phyloP scores from a whole-genome alignment of 2,113 vertebrate genomes.

The Sminthopsis crassicaudata region DNA sequence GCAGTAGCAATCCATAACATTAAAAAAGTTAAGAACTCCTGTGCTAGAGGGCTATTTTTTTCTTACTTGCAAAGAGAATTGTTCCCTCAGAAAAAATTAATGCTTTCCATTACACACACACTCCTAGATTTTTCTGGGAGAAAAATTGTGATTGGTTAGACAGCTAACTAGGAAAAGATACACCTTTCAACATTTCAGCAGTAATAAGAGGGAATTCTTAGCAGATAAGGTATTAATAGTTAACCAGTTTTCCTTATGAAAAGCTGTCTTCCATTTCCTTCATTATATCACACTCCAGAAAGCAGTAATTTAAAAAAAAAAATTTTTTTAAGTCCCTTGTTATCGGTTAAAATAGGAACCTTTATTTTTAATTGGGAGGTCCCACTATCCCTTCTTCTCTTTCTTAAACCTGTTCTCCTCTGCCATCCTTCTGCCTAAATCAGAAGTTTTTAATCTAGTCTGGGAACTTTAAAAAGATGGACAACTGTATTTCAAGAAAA shows the following conservation, averaged over 20 bases:
- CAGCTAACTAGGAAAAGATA: slow-evolving; percentile 25
- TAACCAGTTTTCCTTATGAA: slow-evolving; percentile 15
- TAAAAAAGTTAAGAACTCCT: neutral
- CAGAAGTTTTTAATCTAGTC: neutral
- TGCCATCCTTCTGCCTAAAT: neutral
- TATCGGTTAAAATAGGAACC: neutral
- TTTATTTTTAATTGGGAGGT: slow-evolving; percentile 19
- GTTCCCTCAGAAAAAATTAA: slow-evolving; percentile 8
- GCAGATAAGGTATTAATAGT: slow-evolving; percentile 34
- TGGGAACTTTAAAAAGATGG: neutral
- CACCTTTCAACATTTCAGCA: slow-evolving; percentile 23
- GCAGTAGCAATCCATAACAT: neutral
- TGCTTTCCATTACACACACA: neutral
- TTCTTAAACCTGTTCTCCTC: neutral
- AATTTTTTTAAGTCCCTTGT: neutral
- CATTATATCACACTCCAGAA: neutral
- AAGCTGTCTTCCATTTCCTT: neutral
- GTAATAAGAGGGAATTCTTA: neutral
- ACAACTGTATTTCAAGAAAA: neutral
- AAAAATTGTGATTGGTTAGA: neutral
- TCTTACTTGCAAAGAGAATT: slow-evolving; percentile 12
- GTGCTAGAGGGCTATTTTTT: neutral
- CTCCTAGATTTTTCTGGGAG: neutral
- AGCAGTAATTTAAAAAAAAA: slow-evolving; percentile 16
- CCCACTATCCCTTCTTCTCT: neutral